Evolutionary conservation across 2,888 invertebrate genomes (phyloP), one percentile per base, ranked within the genome.

Genomic region (Alitta virens): DNA sequence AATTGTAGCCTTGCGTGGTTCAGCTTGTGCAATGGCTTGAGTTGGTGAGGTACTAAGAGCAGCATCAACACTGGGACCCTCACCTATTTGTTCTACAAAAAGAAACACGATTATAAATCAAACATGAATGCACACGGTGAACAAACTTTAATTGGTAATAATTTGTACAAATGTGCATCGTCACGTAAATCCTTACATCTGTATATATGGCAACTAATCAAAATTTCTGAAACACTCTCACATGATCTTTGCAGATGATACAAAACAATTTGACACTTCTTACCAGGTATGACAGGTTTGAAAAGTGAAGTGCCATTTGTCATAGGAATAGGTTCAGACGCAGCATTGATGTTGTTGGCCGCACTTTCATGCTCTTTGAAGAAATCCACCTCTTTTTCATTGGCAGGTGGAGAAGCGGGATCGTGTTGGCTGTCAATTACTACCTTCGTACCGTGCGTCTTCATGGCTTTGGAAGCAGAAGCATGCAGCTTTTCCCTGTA

Each of bases 401-500:
- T 80, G 5, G 81, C 75, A 40, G 85, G 42, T 21, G 59, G 58
- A 3, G 60, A 24, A 1, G 25, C 14, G 7, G 42, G 16, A 3
- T 54, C 60, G 5, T 42, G 33, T 1, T n/a, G 21, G n/a, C 46
- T 21, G 46, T 24, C 23, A 52, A 26, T 52, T 5, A 16, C 23
- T 84, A 96, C 94, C 89, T 93, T 90, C 50, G 87, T 91, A 61
- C 94, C 93, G 82, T 94, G 90, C 40, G 88, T 86, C 83, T 90
- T 89, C 88, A 95, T 90, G 16, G 96, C 93, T 77, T 92, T 91
- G 68, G 88, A 86, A n/a, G 97, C 92, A 73, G 88, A 83, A 60
- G 88, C 86, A 68, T 88, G 75, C 65, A 99, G 84, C 82, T 96
- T 97, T 74, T 97, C 95, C 74, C 90, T 87, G 83, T 99, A 99